These are phyloP conservation scores for Mythimna albipuncta DNA, from an alignment of 2,888 invertebrate genomes.

Conservation along the genomic window DNA sequence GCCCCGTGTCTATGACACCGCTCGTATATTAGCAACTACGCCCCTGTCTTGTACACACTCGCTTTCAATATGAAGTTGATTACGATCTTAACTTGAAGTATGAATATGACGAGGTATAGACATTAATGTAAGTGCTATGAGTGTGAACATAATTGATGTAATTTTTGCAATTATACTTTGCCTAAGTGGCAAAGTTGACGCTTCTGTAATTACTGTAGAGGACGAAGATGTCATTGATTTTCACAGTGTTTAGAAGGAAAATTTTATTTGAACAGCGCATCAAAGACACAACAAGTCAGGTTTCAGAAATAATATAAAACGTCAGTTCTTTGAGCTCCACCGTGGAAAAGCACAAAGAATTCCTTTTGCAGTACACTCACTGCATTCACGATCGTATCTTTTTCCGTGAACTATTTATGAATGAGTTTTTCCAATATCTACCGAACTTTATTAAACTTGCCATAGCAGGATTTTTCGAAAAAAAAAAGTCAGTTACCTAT, in stretches of 20 bases:
- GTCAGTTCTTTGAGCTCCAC: not conserved
- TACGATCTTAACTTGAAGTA: conserved; percentile 10
- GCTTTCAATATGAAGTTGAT: conserved; percentile 1
- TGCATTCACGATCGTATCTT: not conserved
- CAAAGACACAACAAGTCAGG: not conserved
- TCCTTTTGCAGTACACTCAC: not conserved
- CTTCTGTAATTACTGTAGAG: not conserved
- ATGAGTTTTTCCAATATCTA: not conserved
- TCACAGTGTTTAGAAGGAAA: not conserved
- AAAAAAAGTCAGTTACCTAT: no score
- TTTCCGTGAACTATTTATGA: not conserved
- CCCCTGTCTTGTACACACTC: not conserved
- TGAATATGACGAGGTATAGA: not conserved
- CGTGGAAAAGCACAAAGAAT: no score
- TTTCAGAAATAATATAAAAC: not conserved
- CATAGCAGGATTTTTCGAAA: no score
- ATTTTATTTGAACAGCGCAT: not conserved
- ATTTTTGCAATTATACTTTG: no score
- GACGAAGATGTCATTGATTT: not conserved
- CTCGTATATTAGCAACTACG: no score
- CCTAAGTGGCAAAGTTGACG: not conserved
- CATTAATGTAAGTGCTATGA: not conserved
- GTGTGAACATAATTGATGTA: no score
- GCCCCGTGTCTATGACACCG: no score
- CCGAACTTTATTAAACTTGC: not conserved